These are phyloP conservation scores for Amblyornis subalaris DNA, from an alignment of 2,113 vertebrate genomes.

Conservation along the genomic window DNA sequence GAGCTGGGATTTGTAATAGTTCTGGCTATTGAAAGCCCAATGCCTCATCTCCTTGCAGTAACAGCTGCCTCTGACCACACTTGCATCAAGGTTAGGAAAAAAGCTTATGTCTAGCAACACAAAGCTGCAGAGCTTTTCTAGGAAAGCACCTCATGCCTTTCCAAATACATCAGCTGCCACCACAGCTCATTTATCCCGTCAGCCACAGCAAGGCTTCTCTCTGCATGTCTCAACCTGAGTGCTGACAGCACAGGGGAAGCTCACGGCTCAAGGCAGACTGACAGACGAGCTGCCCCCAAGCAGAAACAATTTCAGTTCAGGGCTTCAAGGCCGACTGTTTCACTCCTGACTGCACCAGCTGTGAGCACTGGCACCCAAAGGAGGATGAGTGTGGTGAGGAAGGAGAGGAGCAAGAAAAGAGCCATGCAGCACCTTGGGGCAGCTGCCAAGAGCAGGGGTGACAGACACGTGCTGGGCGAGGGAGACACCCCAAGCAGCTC, in stretches of 20 bases:
- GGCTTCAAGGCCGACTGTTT: not conserved
- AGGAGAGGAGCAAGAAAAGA: not conserved
- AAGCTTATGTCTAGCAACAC: not conserved
- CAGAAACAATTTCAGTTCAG: not conserved
- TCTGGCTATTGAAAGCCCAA: not conserved
- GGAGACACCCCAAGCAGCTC: not conserved
- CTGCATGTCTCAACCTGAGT: not conserved
- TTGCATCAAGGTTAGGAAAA: not conserved
- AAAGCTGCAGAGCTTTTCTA: not conserved
- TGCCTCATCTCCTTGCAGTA: not conserved
- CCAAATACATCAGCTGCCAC: not conserved
- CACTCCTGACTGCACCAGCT: not conserved
- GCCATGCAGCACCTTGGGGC: accelerated
- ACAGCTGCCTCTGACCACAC: not conserved
- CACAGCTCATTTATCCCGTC: not conserved
- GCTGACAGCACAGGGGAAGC: not conserved
- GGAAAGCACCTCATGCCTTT: not conserved
- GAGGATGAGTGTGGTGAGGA: not conserved
- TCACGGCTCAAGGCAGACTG: not conserved
- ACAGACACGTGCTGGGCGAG: not conserved
- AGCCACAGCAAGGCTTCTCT: not conserved
- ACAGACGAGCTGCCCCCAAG: not conserved
- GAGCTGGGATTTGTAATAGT: not conserved
- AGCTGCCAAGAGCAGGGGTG: not conserved
- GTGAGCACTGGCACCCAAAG: not conserved